These are phyloP conservation scores for Napeogenes inachia DNA, from an alignment of 2,888 invertebrate genomes.

Conservation along the genomic window DNA sequence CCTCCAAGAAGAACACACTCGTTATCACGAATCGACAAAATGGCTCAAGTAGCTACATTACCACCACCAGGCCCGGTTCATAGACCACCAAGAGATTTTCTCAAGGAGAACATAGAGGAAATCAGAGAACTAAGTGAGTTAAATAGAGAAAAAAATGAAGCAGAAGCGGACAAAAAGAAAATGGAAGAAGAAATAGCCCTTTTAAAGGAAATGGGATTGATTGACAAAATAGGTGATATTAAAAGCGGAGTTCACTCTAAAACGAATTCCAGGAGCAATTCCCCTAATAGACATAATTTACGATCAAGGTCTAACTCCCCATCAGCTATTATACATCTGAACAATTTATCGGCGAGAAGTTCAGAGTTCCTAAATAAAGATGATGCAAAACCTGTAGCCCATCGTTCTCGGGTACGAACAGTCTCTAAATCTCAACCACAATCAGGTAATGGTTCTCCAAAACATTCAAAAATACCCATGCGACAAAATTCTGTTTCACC, in stretches of 20 bases:
- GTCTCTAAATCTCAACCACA: constrained; percentile 67
- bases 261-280: constrained; percentile 60
- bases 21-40: constrained; percentile 60
- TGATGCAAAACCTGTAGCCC: constrained; percentile 54
- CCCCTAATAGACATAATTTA: constrained; percentile 59
- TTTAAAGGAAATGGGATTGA: constrained; percentile 67
- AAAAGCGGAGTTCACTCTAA: constrained; percentile 49
- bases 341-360: constrained; percentile 47
- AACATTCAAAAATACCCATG: constrained; percentile 71
- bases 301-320: constrained; percentile 70
- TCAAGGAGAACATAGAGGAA: constrained; percentile 71
- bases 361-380: constrained; percentile 51
- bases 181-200: constrained; percentile 69
- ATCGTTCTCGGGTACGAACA: constrained; percentile 56
- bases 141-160: constrained; percentile 71
- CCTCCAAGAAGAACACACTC: constrained; percentile 66
- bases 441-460: constrained; percentile 69
- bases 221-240: constrained; percentile 53
- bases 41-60: constrained; percentile 60
- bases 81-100: constrained; percentile 65
- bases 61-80: constrained; percentile 49
- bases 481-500: constrained; percentile 70
- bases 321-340: constrained; percentile 53
- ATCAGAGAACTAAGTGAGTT: constrained; percentile 68
- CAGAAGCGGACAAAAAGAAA: constrained; percentile 62